phyloP scores from a whole-genome alignment of 1,140 invertebrate species.

The Diplogasteroides magnus region DNA sequence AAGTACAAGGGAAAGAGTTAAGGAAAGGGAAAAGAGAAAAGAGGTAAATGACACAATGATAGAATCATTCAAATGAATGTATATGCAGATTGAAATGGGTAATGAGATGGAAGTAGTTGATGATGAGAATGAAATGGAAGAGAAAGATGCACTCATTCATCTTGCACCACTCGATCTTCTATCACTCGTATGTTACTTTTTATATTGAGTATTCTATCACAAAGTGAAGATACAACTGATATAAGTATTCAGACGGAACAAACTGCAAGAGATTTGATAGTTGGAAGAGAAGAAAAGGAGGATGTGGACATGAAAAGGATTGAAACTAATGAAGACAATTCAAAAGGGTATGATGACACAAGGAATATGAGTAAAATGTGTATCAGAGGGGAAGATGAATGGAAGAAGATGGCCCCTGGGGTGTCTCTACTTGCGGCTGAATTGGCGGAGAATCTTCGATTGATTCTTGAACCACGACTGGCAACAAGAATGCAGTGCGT shows the following conservation, averaged over 20 bases:
- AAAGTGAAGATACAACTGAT: no score
- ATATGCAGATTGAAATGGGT: background rate
- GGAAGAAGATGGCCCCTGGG: constrained; percentile 61
- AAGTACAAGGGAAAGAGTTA: constrained; percentile 23
- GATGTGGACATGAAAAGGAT: background rate
- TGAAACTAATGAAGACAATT: background rate
- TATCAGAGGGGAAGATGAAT: constrained; percentile 40
- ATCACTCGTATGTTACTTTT: background rate
- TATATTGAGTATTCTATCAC: no score
- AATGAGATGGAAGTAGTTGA: background rate
- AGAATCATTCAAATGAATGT: no score
- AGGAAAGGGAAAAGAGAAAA: constrained; percentile 1
- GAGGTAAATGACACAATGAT: no score
- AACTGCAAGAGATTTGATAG: constrained; percentile 8
- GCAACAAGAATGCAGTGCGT: constrained; percentile 72
- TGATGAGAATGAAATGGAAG: background rate
- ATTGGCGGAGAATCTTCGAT: constrained; percentile 82
- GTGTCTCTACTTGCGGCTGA: constrained; percentile 73
- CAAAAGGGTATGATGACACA: background rate
- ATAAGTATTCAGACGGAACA: constrained; percentile 12
- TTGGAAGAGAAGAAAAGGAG: constrained; percentile 9
- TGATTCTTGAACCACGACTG: constrained; percentile 89
- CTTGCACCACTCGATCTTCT: background rate
- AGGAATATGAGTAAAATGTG: constrained; percentile 1
- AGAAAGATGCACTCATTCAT: background rate